Conservation (phyloP, 2,888 invertebrate genomes). For the Ceriagrion tenellum region DNA sequence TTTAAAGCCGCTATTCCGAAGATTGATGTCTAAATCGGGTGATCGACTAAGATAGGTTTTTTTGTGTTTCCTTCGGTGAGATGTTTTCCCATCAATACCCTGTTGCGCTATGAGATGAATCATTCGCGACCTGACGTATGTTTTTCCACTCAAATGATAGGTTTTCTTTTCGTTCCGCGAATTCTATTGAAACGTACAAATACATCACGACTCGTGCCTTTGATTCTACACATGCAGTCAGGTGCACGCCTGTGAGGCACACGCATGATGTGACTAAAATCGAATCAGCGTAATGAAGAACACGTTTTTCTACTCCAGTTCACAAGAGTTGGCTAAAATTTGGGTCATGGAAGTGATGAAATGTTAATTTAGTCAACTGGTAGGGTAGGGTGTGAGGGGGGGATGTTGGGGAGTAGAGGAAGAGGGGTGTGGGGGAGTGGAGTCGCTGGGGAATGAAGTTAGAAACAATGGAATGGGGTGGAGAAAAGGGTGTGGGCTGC, state of each 20-base stretch:
- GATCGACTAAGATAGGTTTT: not conserved
- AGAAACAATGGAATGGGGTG: not conserved
- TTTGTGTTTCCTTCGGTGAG: not conserved
- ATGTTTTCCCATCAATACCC: not conserved
- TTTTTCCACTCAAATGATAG: not conserved
- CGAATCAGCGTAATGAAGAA: not conserved
- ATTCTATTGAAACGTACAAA: not conserved
- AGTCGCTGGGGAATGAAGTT: not conserved
- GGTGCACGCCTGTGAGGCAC: not conserved
- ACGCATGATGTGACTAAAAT: conserved; percentile 8
- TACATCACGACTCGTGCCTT: not conserved
- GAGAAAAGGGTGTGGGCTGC: not conserved
- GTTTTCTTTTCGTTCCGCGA: not conserved
- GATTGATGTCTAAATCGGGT: too few relatives aligned
- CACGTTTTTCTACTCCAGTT: conserved; percentile 7
- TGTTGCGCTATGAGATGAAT: not conserved
- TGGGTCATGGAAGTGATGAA: conserved; percentile 36
- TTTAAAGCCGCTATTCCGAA: too few relatives aligned
- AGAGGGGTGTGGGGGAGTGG: not conserved
- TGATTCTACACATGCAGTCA: not conserved
- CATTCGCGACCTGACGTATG: not conserved
- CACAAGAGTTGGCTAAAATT: not conserved
- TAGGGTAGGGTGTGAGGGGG: not conserved
- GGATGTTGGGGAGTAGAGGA: not conserved
- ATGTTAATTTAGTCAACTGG: not conserved